These are phyloP conservation scores for Micrasema longulum DNA, from an alignment of 1,140 invertebrate genomes.

Conservation along the genomic window DNA sequence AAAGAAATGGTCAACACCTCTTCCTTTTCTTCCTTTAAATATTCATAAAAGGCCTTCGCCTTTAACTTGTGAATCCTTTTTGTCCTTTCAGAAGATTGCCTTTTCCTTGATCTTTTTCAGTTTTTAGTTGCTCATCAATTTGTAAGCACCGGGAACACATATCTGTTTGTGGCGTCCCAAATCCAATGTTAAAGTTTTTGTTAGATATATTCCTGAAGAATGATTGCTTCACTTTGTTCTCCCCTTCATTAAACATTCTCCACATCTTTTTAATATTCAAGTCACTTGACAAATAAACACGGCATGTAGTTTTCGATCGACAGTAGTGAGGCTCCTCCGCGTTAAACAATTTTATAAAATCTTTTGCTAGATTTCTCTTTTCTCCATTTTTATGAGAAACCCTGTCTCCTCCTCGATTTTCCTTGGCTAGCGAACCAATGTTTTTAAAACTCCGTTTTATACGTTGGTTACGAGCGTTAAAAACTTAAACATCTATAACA, in stretches of 20 bases:
- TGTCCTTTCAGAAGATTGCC: conserved; percentile 47
- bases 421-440: no score
- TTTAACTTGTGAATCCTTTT: conserved; percentile 53
- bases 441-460: no score
- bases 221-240: conserved; percentile 16
- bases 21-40: conserved; percentile 50
- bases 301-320: conserved; percentile 46
- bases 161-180: not conserved
- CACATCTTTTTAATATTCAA: conserved; percentile 49
- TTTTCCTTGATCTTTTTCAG: conserved; percentile 40
- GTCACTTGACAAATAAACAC: conserved; percentile 50
- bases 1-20: conserved; percentile 52
- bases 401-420: no score
- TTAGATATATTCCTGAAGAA: conserved; percentile 45
- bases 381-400: no score
- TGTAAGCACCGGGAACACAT: conserved; percentile 30
- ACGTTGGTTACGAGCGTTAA: no score
- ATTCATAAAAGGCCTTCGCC: conserved; percentile 55
- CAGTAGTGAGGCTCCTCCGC: conserved; percentile 53
- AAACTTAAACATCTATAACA: no score
- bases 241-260: conserved; percentile 42
- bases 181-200: conserved; percentile 40
- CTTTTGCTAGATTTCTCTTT: conserved; percentile 27
- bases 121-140: conserved; percentile 49
- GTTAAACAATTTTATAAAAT: conserved; percentile 51